Evolutionary conservation across 2,888 invertebrate species (phyloP).

Genomic region (Drosophila nr. fundita): DNA sequence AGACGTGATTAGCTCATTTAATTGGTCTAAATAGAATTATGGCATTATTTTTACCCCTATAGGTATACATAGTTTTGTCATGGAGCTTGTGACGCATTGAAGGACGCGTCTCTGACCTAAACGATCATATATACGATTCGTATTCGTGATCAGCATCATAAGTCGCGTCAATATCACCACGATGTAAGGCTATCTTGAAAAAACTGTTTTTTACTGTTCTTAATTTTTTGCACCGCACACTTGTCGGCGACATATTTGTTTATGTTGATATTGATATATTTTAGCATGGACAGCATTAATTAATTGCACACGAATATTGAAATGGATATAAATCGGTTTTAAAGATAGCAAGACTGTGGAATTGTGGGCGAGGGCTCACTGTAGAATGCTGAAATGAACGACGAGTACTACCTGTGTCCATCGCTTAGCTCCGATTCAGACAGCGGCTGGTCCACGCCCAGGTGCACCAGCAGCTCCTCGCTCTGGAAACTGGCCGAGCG

Average conservation of each 20-base stretch:
- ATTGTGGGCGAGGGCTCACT: neutral
- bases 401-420: conserved; percentile 58
- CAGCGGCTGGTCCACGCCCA: conserved; percentile 47
- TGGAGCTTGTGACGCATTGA: neutral
- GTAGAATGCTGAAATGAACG: conserved; percentile 19
- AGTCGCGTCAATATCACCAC: neutral
- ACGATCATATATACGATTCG: neutral
- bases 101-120: neutral
- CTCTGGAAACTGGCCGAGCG: conserved; percentile 74
- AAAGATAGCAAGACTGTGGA: neutral
- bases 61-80: neutral
- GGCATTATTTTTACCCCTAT: neutral
- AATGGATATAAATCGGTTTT: neutral
- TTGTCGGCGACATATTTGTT: neutral
- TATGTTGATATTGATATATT: neutral
- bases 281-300: neutral
- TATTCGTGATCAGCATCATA: neutral
- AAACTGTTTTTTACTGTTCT: neutral
- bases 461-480: conserved; percentile 74
- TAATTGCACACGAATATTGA: neutral
- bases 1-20: neutral
- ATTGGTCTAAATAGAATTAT: neutral
- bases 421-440: conserved; percentile 25
- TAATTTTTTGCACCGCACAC: no score
- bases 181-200: neutral